These are phyloP conservation scores for Oryzias celebensis DNA, from an alignment of 2,113 vertebrate species.

Conservation along the genomic window DNA sequence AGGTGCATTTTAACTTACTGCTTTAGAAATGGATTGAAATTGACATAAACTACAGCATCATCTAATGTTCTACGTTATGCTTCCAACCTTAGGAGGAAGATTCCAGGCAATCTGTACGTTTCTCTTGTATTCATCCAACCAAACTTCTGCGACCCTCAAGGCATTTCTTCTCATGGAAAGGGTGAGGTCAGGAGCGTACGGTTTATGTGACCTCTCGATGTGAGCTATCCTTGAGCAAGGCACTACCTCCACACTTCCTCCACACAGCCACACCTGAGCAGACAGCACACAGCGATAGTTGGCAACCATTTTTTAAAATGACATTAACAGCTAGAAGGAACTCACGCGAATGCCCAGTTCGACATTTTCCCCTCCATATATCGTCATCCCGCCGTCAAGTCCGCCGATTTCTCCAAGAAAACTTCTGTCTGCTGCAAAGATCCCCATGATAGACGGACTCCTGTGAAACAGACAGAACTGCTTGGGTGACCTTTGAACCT, in stretches of 20 bases:
- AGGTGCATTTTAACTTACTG: too few relatives aligned
- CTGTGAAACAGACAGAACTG: constrained; percentile 54
- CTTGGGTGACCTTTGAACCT: too few relatives aligned
- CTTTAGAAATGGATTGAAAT: too few relatives aligned
- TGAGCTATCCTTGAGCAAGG: constrained; percentile 78
- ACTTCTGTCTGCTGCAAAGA: constrained; percentile 86
- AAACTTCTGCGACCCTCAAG: constrained; percentile 75
- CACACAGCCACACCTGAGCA: constrained; percentile 78
- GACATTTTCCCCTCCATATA: constrained; percentile 92
- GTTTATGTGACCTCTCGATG: constrained; percentile 78
- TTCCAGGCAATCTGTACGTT: constrained; percentile 80
- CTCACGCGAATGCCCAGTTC: constrained; percentile 92
- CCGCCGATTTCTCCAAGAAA: constrained; percentile 91
- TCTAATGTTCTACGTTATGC: not conserved
- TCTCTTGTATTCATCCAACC: constrained; percentile 81
- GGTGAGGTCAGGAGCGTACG: constrained; percentile 65
- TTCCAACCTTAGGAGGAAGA: constrained; percentile 67
- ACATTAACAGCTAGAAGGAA: not conserved
- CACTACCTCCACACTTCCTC: constrained; percentile 79
- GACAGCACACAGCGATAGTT: not conserved
- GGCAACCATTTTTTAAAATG: not conserved
- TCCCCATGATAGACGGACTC: constrained; percentile 92
- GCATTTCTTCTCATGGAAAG: constrained; percentile 68
- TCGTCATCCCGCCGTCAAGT: constrained; percentile 89
- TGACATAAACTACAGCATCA: too few relatives aligned